phyloP scores from a whole-genome alignment of 2,888 invertebrate genomes.

The Acleris literana region DNA sequence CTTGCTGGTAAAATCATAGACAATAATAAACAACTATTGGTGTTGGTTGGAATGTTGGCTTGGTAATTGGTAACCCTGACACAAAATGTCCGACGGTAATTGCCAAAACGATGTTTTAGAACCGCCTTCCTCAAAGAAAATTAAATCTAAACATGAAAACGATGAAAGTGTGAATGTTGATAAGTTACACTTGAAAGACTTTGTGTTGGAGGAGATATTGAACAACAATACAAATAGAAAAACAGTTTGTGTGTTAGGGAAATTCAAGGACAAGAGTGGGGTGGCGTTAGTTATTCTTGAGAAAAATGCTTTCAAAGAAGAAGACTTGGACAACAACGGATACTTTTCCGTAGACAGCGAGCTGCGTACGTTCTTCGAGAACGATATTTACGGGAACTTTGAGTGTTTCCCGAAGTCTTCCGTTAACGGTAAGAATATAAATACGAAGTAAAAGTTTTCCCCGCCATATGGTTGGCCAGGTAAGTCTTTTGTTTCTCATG shows the following conservation, averaged over 20 bases:
- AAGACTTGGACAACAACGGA: constrained; percentile 79
- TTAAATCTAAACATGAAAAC: constrained; percentile 69
- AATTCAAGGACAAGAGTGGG: constrained; percentile 84
- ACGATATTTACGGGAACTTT: constrained; percentile 94
- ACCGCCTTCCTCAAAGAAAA: constrained; percentile 68
- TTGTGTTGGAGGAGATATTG: constrained; percentile 86
- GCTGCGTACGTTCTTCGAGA: constrained; percentile 87
- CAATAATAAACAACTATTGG: no score
- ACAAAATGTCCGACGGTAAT: constrained; percentile 77
- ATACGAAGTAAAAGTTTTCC: constrained; percentile 10
- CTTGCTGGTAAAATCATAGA: no score
- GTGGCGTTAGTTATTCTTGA: constrained; percentile 90
- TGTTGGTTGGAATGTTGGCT: no score
- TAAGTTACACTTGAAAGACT: constrained; percentile 84
- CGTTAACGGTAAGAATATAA: constrained; percentile 84
- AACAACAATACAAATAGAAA: constrained; percentile 89
- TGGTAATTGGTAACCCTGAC: constrained; percentile 12
- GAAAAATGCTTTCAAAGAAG: constrained; percentile 90
- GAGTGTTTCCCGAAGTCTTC: constrained; percentile 86
- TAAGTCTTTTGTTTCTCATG: constrained; percentile 23
- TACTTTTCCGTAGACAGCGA: constrained; percentile 85
- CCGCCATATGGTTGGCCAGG: constrained; percentile 4
- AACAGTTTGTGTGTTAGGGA: constrained; percentile 87
- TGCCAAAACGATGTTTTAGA: constrained; percentile 60
- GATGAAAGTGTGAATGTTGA: constrained; percentile 61